Evolutionary conservation across 2,888 invertebrate species (phyloP), one percentile per base, ranked within the genome.

Genomic region (Drosophila eohydei): DNA sequence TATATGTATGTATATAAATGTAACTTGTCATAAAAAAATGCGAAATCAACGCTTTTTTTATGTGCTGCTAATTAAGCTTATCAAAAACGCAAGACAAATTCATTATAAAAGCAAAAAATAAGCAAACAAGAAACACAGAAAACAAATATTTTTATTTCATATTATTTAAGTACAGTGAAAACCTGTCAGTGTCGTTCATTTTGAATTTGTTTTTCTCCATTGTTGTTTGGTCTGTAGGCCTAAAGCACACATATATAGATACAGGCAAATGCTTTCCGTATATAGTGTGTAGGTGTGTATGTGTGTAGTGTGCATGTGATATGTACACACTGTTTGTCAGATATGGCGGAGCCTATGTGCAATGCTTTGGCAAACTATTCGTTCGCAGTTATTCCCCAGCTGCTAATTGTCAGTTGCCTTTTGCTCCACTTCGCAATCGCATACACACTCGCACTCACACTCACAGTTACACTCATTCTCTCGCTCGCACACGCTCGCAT

Each of bases 61-160:
- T 78, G 69, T 78, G 66, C 70, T 82, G 71, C 71, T 87, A 87
- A 87, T 87, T 74, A 78, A 61, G 78, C 71, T 87, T 84, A 84
- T 84, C 80, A 87, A 71, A 72, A 78, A 32, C 55, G 63, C 65
- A 48, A 72, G 51, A 68, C 46, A 62, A 44, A 61, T 62, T 74
- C 57, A 64, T 61, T 71, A 64, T 26, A 40, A 67, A 57, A 57
- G 69, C 48, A 28, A 52, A 64, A 38, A 60, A 9, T 58, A 58
- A 54, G 65, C 56, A 16, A 59, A 69, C 44, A 57, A 9, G 51
- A 32, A 63, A 30, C 40, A 12, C 60, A 41, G 60, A 43, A 57
- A 72, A 50, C 61, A 72, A 78, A 78, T 72, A 75, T 76, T 72
- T 56, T 67, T 54, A 58, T 62, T 41, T 56, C 71, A 71, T 74